Percentiles rank a stretch among this genome's conserved stretches.
Conservation (phyloP, 2,797 vertebrate genomes). For the Chiroxiphia lanceolata region DNA sequence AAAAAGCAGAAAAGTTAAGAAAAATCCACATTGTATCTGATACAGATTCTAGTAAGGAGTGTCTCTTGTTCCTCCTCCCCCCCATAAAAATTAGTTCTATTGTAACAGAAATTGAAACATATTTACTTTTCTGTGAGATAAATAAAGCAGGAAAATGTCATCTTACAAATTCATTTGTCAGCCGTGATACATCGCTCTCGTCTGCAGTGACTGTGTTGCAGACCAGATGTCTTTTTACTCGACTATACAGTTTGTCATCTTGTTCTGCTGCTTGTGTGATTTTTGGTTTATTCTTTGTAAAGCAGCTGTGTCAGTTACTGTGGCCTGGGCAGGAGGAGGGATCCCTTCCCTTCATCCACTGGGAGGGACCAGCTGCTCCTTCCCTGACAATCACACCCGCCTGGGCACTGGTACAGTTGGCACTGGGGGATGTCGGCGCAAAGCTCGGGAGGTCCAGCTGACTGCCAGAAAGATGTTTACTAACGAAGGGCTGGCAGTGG, state of each 20-base stretch:
- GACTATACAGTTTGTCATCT: not conserved
- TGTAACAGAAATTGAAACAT: not conserved
- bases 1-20: not conserved
- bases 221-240: not conserved
- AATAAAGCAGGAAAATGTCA: not conserved
- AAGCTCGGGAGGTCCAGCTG: not conserved
- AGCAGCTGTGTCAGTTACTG: not conserved
- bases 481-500: not conserved
- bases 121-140: not conserved
- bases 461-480: not conserved
- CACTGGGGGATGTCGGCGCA: not conserved
- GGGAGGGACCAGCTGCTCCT: conserved; percentile 1
- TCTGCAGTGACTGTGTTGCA: not conserved
- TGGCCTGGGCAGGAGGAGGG: not conserved
- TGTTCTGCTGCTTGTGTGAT: not conserved
- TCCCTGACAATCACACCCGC: not conserved
- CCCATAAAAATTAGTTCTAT: not conserved
- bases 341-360: not conserved
- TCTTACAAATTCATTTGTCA: not conserved
- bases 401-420: not conserved
- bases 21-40: not conserved
- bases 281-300: not conserved
- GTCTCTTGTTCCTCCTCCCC: not conserved
- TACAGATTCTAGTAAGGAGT: not conserved
- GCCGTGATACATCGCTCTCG: not conserved